These are phyloP conservation scores for Lacerta viridis DNA, from an alignment of 2,797 vertebrate species.

Conservation along the genomic window DNA sequence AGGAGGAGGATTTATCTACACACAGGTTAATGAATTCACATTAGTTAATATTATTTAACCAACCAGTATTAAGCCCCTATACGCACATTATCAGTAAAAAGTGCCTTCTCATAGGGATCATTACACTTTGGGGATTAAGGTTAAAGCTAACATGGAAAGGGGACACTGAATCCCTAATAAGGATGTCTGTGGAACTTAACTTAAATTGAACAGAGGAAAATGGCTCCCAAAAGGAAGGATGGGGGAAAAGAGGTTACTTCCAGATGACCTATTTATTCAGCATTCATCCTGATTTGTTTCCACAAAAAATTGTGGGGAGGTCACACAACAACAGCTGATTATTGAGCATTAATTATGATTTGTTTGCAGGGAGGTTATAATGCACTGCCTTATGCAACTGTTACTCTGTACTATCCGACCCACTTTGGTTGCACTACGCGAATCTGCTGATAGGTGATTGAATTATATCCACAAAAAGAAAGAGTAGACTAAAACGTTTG, in stretches of 20 bases:
- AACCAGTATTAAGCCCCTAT: not conserved
- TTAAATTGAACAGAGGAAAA: not conserved
- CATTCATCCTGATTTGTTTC: too few species aligned
- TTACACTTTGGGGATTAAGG: not conserved
- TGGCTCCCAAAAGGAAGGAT: not conserved
- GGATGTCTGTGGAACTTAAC: not conserved
- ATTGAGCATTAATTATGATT: too few species aligned
- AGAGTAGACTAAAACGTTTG: too few species aligned
- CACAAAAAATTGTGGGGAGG: too few species aligned
- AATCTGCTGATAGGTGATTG: too few species aligned
- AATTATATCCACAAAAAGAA: too few species aligned
- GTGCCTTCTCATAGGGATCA: not conserved
- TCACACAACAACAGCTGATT: too few species aligned
- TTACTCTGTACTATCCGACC: too few species aligned
- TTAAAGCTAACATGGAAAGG: conserved; percentile 16
- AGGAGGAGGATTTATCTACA: conserved; percentile 17
- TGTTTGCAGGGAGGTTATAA: too few species aligned
- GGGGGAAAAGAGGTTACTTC: not conserved
- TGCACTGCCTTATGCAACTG: too few species aligned
- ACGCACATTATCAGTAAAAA: conserved; percentile 22
- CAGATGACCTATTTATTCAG: too few species aligned
- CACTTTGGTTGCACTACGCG: too few species aligned
- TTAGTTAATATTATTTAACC: conserved; percentile 21
- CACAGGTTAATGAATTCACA: conserved; percentile 25
- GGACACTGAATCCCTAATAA: conserved; percentile 13